Evolutionary conservation across 2,113 vertebrate genomes (phyloP), one percentile per base, ranked within the genome.

Genomic region (Riparia riparia): DNA sequence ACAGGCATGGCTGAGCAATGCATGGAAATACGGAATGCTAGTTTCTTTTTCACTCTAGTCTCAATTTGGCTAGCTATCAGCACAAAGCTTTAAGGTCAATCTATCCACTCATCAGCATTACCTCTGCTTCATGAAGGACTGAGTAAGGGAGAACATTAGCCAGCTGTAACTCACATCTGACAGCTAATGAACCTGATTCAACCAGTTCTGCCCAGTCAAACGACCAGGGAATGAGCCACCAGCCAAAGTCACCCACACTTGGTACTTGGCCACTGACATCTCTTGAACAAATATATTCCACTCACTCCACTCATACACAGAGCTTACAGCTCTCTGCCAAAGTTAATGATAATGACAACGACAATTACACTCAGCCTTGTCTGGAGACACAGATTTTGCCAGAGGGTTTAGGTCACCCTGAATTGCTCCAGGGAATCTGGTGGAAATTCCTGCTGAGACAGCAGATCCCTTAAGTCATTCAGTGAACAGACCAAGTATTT

Each of bases 1-100:
- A 26, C 31, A 84, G 53, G 41, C 10, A 19, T 7, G 12, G 44
- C 16, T 2, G 3, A 85, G 26, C 0, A 0, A 82, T 11, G 20
- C 56, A 72, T 16, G 47, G 41, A 79, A 66, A 66, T 56, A 7
- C 17, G 28, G 21, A 64, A 82, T 11, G 21, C 60, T 71, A 20
- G 9, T 39, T 89, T 69, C 37, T 76, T 90, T 54, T 56, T 44
- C 44, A 37, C 24, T 56, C 16, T n/a, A 65, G 57, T 69, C 21
- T 68, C 63, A 70, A 18, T 82, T 24, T 47, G 34, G 24, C 44
- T 78, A 58, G 25, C 34, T 80, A 69, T 53, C 44, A 80, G 31
- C 42, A 85, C 32, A 82, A 76, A 39, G 31, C 21, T 51, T 68
- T 56, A 44, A 37, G 10, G 47, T 56, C 42, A 31, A 20, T 41